phyloP scores from a whole-genome alignment of 1,140 invertebrate species.

The Formica exsecta region DNA sequence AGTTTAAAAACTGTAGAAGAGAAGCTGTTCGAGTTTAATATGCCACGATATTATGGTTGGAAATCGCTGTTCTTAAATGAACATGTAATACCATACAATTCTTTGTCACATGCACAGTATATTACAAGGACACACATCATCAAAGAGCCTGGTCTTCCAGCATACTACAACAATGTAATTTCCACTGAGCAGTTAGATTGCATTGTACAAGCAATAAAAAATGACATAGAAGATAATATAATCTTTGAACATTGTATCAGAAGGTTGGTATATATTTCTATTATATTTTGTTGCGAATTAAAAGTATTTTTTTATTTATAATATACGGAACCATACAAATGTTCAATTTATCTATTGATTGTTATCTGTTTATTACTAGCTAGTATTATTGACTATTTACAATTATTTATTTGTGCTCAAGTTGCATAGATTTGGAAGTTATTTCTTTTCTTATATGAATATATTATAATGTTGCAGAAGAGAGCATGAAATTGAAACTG shows the following conservation, averaged over 20 bases:
- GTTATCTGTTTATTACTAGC: constrained; percentile 11
- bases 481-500: constrained; percentile 72
- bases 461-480: constrained; percentile 71
- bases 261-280: constrained; percentile 85
- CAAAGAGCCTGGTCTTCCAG: constrained; percentile 86
- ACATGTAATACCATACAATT: constrained; percentile 89
- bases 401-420: constrained; percentile 8
- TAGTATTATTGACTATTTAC: not conserved
- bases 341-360: constrained; percentile 11
- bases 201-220: constrained; percentile 86
- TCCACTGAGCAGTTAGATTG: constrained; percentile 81
- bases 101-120: constrained; percentile 89
- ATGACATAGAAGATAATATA: constrained; percentile 88
- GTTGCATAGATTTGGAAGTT: constrained; percentile 44
- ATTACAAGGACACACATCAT: constrained; percentile 91
- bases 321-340: not conserved
- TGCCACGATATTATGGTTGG: constrained; percentile 93
- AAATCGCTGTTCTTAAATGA: constrained; percentile 89
- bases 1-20: constrained; percentile 91
- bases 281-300: not conserved
- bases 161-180: constrained; percentile 86
- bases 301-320: constrained; percentile 28
- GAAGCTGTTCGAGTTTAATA: constrained; percentile 93
- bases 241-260: constrained; percentile 87
- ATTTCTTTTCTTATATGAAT: not conserved